A percentile compares a stretch with the other conserved stretches of the same genome.
Conservation (phyloP, 2,113 vertebrate species). For the Piprites chloris region DNA sequence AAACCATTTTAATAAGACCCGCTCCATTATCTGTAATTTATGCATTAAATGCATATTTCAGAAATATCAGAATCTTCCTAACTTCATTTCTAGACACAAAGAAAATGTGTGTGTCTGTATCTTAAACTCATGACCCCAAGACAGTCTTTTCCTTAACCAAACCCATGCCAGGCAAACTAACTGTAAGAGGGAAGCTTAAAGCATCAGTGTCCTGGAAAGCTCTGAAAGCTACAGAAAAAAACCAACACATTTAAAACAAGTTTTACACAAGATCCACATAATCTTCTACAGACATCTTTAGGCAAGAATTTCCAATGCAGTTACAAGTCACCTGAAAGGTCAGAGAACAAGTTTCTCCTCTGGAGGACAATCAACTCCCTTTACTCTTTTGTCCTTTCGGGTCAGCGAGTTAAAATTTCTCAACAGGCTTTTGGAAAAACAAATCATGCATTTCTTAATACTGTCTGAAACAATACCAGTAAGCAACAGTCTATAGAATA, state of each 20-base stretch:
- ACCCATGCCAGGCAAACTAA: slow-evolving; percentile 45
- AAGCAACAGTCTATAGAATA: slow-evolving; percentile 60
- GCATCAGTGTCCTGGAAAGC: slow-evolving; percentile 64
- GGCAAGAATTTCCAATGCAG: slow-evolving; percentile 28
- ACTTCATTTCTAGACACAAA: slow-evolving; percentile 56
- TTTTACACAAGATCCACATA: slow-evolving; percentile 41
- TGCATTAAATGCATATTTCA: slow-evolving; percentile 87
- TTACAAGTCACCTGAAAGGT: slow-evolving; percentile 68
- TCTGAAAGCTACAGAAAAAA: slow-evolving; percentile 35
- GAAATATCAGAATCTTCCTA: slow-evolving; percentile 67
- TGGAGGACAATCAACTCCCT: neutral
- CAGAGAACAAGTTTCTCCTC: slow-evolving; percentile 7
- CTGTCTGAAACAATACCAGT: slow-evolving; percentile 58
- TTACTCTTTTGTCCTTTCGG: neutral
- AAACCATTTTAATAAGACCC: slow-evolving; percentile 22
- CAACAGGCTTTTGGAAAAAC: slow-evolving; percentile 54
- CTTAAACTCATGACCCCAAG: slow-evolving; percentile 33
- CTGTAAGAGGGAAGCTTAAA: slow-evolving; percentile 72
- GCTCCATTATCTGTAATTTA: slow-evolving; percentile 78
- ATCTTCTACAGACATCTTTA: slow-evolving; percentile 61
- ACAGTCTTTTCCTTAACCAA: slow-evolving; percentile 65
- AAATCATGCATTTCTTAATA: slow-evolving; percentile 55
- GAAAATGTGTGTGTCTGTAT: slow-evolving; percentile 44
- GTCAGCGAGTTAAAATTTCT: neutral
- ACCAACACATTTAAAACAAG: slow-evolving; percentile 25